Percentiles rank a stretch among this genome's conserved stretches.
Evolutionary conservation across 2,888 invertebrate genomes (phyloP).

Genomic region (Luffia ferchaultella): DNA sequence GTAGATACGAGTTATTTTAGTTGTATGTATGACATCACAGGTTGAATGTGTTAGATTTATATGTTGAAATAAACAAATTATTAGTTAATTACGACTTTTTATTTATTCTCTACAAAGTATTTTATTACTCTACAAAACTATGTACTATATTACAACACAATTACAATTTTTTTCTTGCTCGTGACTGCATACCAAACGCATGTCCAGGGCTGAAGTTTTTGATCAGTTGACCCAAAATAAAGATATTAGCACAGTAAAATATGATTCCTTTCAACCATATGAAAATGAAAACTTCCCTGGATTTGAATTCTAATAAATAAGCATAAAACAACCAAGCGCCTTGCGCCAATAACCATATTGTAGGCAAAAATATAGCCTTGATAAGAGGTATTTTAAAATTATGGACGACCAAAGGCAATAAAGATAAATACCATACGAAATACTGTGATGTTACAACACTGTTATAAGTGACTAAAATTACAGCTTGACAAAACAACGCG

Average conservation of each 20-base stretch:
- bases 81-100: neutral
- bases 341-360: slow-evolving; percentile 77
- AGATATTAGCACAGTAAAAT: slow-evolving; percentile 86
- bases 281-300: slow-evolving; percentile 80
- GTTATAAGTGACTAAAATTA: slow-evolving; percentile 91
- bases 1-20: too few relatives aligned
- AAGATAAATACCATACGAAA: slow-evolving; percentile 93
- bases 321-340: slow-evolving; percentile 89
- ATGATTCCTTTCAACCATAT: slow-evolving; percentile 86
- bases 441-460: slow-evolving; percentile 97
- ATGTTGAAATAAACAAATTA: neutral
- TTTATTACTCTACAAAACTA: neutral
- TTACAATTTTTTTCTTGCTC: neutral
- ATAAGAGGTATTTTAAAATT: slow-evolving; percentile 67
- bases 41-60: neutral
- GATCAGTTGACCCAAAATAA: slow-evolving; percentile 68
- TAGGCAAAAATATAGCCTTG: slow-evolving; percentile 51
- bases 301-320: slow-evolving; percentile 90
- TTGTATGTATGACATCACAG: too few relatives aligned
- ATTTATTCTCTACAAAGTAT: neutral
- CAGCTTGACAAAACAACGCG: slow-evolving; percentile 83
- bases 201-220: slow-evolving; percentile 39
- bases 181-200: slow-evolving; percentile 28
- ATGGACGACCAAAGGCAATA: slow-evolving; percentile 84
- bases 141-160: neutral